These are phyloP conservation scores for Cosmia pyralina DNA, from an alignment of 2,888 invertebrate species.

Conservation along the genomic window DNA sequence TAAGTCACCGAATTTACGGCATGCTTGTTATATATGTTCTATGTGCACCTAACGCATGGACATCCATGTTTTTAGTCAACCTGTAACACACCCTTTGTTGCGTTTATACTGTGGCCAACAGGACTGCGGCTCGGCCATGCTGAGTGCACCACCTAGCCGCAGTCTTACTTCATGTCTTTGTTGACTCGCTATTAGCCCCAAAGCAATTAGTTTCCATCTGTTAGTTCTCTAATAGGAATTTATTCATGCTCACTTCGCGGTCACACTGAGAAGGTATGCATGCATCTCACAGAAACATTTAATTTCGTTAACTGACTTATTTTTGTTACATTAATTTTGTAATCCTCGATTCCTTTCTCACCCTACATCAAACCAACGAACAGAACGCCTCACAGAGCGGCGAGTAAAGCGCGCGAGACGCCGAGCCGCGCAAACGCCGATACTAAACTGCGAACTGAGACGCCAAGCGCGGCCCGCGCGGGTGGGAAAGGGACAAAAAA, in stretches of 20 bases:
- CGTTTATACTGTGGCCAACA: constrained; percentile 58
- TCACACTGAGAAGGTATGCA: constrained; percentile 64
- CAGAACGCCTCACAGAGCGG: constrained; percentile 80
- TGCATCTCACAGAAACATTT: constrained; percentile 66
- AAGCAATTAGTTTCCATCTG: constrained; percentile 59
- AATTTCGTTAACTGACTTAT: constrained; percentile 68
- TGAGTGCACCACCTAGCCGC: constrained; percentile 22
- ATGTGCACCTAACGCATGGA: constrained; percentile 85
- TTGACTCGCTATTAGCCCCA: constrained; percentile 59
- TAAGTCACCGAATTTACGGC: constrained; percentile 92
- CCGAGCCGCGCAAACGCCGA: constrained; percentile 70
- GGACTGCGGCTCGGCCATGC: constrained; percentile 33
- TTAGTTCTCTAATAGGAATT: constrained; percentile 62
- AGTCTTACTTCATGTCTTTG: constrained; percentile 49
- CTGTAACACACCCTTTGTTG: constrained; percentile 67
- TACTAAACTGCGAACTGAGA: constrained; percentile 72
- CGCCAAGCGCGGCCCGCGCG: constrained; percentile 72
- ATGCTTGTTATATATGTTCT: constrained; percentile 80
- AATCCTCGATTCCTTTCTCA: constrained; percentile 72
- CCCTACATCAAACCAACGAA: constrained; percentile 60
- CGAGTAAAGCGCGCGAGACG: constrained; percentile 75
- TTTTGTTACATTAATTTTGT: constrained; percentile 75
- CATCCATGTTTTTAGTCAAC: constrained; percentile 75
- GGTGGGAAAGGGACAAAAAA: constrained; percentile 81
- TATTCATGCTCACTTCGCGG: constrained; percentile 60